Conservation (phyloP, 2,888 invertebrate species). For the Folsomia manolachei region DNA sequence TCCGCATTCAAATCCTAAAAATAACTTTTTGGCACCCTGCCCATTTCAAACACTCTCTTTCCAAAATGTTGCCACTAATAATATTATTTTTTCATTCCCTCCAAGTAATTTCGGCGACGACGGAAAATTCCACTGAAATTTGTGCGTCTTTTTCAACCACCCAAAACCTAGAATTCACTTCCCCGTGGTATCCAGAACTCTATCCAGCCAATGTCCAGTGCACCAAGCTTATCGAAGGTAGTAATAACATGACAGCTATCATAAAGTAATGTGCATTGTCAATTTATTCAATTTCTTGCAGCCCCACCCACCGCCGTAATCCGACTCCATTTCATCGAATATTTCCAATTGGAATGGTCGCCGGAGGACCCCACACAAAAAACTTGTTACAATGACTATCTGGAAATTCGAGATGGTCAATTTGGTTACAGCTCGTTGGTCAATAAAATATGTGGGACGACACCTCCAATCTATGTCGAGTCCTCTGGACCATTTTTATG, state of each 20-base stretch:
- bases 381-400: slow-evolving; percentile 73
- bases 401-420: slow-evolving; percentile 78
- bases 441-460: slow-evolving; percentile 69
- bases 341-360: slow-evolving; percentile 59
- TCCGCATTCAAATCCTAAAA: no score
- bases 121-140: background rate
- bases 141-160: background rate
- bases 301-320: slow-evolving; percentile 66
- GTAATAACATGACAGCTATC: slow-evolving; percentile 51
- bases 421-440: slow-evolving; percentile 60
- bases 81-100: no score
- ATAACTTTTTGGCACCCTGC: no score
- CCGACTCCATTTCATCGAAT: slow-evolving; percentile 74
- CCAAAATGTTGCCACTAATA: no score
- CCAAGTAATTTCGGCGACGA: no score
- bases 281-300: slow-evolving; percentile 51
- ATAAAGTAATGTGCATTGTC: background rate
- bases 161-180: slow-evolving; percentile 62
- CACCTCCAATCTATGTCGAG: slow-evolving; percentile 69
- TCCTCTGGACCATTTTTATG: slow-evolving; percentile 73
- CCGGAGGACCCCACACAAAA: slow-evolving; percentile 54
- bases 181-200: slow-evolving; percentile 66
- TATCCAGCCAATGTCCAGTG: slow-evolving; percentile 70
- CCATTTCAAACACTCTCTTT: no score
- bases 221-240: slow-evolving; percentile 66